Base-by-base conservation (phyloP, 2,113 vertebrate species). In the Hydrochoerus hydrochaeris region DNA sequence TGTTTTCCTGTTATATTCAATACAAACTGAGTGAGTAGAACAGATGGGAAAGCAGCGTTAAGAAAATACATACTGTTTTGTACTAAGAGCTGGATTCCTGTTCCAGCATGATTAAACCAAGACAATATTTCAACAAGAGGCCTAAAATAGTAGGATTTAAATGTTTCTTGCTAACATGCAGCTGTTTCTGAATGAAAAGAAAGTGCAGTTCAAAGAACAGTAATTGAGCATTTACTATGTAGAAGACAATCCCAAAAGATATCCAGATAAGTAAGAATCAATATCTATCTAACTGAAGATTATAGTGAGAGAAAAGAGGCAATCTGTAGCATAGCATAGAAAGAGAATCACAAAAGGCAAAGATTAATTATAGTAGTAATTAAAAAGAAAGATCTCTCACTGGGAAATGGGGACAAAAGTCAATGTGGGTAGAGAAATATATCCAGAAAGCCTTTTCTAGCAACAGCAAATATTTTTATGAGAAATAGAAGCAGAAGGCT, bases 141-240 rank as follows among this genome's bases (percentile, higher is more conserved):
- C 46, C 73, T 63, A 75, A 97, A 86, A 93, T 91, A 95, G 87
- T 26, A 95, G 80, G 63, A 89, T 95, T 89, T 78, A 81, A 94
- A 83, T 78, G 84, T 46, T 88, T 94, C 93, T 71, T 49, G 62
- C 46, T 41, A 69, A 28, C 85, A 80, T 38, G 35, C 90, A 93
- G 92, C 93, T 97, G 87, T 71, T 93, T 94, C 85, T 85, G 73
- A 92, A 92, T 80, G 80, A 89, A 89, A 86, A 78, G 84, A 77
- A 83, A 96, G 67, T 75, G 19, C n/a, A 62, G 65, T 26, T 6
- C 46, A 69, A 84, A 91, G 63, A 89, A 54, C 26, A 65, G 62
- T 85, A 69, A 75, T n/a, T 85, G 77, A 91, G 88, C 16, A 41
- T 46, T 57, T 80, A 73, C 92, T 85, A n/a, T 19, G 26, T 12